Evolutionary conservation across 2,797 vertebrate genomes (phyloP).

Genomic region (Pseudocheirus occidentalis): DNA sequence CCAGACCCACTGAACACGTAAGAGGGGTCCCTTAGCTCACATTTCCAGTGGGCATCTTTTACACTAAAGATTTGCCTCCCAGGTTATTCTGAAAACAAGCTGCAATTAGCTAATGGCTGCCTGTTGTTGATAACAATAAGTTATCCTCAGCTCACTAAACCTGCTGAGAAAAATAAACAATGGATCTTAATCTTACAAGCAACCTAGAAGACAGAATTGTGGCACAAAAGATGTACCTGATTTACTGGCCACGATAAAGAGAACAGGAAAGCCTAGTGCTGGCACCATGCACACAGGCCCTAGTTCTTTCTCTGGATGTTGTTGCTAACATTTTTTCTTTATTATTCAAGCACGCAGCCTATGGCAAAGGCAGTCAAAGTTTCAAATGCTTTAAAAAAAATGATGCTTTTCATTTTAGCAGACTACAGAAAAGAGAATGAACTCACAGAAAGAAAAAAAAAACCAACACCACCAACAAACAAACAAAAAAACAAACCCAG

Average conservation of each 20-base stretch:
- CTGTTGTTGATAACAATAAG: constrained; percentile 75
- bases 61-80: neutral
- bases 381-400: constrained; percentile 42
- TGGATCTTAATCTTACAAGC: constrained; percentile 79
- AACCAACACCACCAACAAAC: neutral
- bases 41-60: constrained; percentile 22
- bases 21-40: constrained; percentile 62
- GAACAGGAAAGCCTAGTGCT: constrained; percentile 54
- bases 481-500: neutral
- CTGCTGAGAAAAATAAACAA: constrained; percentile 81
- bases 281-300: constrained; percentile 57
- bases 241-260: constrained; percentile 61
- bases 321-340: constrained; percentile 17
- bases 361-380: constrained; percentile 6
- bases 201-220: constrained; percentile 74
- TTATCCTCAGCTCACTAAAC: constrained; percentile 78
- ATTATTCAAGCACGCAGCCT: constrained; percentile 27
- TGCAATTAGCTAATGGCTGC: constrained; percentile 79
- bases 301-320: constrained; percentile 23
- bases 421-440: neutral
- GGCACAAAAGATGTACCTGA: constrained; percentile 70
- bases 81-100: constrained; percentile 67
- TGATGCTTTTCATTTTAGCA: neutral
- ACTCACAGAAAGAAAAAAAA: neutral
- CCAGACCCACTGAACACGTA: constrained; percentile 14